Base-by-base conservation (phyloP, 2,797 vertebrate species). In the Coendou prehensilis region DNA sequence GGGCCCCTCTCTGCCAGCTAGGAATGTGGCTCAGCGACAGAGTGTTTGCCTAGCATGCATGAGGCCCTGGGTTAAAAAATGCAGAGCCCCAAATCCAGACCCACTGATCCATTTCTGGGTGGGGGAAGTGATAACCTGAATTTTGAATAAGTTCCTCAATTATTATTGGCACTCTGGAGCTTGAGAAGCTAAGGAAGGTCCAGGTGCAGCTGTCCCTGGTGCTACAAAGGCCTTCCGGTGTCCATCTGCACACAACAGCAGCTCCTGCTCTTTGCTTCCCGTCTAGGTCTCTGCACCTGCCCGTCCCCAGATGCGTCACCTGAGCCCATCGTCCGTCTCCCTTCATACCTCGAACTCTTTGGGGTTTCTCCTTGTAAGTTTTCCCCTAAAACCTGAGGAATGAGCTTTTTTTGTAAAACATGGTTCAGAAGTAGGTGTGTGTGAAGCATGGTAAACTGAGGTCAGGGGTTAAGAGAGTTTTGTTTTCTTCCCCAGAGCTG, bases 111-210 rank as follows among this genome's bases (percentile, higher is more conserved):
- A 78, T 67, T 92, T 94, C 63, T 73, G 54, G 57, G 13, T 15
- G 17, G 5, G 73, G 79, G 4, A 79, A 18, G 14, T 57, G 54
- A 50, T 75, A 5, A 76, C 23, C 23, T 95, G 41, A 82, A 57
- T 37, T 94, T 91, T 95, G 61, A 73, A 37, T 56, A 78, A 30
- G 26, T 2, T 80, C 20, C 22, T 15, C 10, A 6, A 4, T 78
- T 54, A 79, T 61, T 89, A 63, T n/a, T 87, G 83, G 54, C 59
- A 80, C 37, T 41, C 37, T 41, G 37, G 37, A 41, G 37, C 78
- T 59, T 67, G 10, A 90, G 63, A 69, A 47, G 50, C 28, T 89
- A 81, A 96, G 64, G 88, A 86, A 94, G 63, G 22, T 10, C 41
- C 78, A 54, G 3, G 14, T 5, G 56, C 28, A 71, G 52, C 30